Evolutionary conservation across 64 coral and sea anemone genomes (phyloP), one percentile per base, ranked within the genome.

Genomic region (Actinia tenebrosa): DNA sequence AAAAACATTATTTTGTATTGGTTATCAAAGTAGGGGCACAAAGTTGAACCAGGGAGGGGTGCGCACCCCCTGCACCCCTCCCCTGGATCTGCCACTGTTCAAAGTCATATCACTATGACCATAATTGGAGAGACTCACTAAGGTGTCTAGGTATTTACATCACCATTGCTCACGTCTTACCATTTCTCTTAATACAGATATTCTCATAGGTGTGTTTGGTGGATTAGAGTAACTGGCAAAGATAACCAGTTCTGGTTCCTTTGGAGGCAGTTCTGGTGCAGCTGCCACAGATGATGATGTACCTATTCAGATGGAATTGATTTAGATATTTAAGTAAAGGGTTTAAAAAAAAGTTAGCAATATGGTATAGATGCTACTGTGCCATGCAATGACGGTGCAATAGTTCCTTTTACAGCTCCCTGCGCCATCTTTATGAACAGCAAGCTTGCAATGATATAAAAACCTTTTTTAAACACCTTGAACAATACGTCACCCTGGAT

Each of bases 151-250:
- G 53, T 11, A 0, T 55, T 55, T 11, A 55, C 17, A 63, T 20
- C 6, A 20, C 61, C 61, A 64, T 64, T n/a, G 20, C 20, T 5
- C 15, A 0, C 19, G 43, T 77, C 86, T 89, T 30, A 95, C 96
- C 96, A 98, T 98, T 95, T 98, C 96, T 82, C 91, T 94, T 10
- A 98, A 86, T 20, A 98, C 93, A 13, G 89, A 95, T 84, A 95
- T 83, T 86, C 92, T 98, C 82, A 86, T 92, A 22, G 96, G 93
- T 17, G 60, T 84, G 50, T 88, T 88, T 46, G 96, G 93, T 75
- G 93, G 96, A 86, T 98, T 87, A 17, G 80, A 98, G 61, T 98
- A 98, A 63, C 92, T 95, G 61, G 93, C 96, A 91, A 98, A 98
- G 19, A 98, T 92, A 44, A 92, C 93, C 90, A 98, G 94, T n/a